phyloP scores from a whole-genome alignment of 2,888 invertebrate genomes.

The Pyrocoelia pectoralis region DNA sequence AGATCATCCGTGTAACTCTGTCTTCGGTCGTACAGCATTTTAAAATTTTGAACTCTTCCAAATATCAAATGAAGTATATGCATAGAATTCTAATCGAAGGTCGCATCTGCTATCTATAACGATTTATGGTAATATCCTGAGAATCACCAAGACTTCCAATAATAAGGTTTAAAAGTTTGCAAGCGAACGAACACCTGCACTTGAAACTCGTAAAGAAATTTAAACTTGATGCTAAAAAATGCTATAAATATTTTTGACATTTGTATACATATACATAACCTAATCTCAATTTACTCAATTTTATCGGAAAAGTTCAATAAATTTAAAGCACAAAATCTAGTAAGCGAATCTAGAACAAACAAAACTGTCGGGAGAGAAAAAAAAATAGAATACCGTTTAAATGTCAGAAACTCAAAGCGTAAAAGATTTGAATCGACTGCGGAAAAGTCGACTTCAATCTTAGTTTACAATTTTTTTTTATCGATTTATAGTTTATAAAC shows the following conservation, averaged over 20 bases:
- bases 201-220: not conserved
- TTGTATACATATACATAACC: not conserved
- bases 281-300: not conserved
- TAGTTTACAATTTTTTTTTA: constrained; percentile 9
- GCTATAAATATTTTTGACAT: not conserved
- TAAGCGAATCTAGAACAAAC: not conserved
- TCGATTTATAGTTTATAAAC: constrained; percentile 9
- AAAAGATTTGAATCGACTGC: constrained; percentile 2
- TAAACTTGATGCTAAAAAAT: not conserved
- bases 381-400: not conserved
- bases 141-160: constrained; percentile 13
- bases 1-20: too few relatives aligned
- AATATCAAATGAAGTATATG: constrained; percentile 29
- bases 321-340: not conserved
- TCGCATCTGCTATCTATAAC: constrained; percentile 25
- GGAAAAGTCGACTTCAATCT: not conserved
- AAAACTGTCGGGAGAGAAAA: not conserved
- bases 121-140: constrained; percentile 21
- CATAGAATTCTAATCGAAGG: constrained; percentile 23
- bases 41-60: not conserved
- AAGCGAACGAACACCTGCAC: constrained; percentile 4
- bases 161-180: constrained; percentile 4
- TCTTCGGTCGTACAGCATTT: too few relatives aligned
- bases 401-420: not conserved
- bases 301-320: not conserved